Conservation (phyloP, 1,140 invertebrate genomes). For the Muscidifurax raptorellus region DNA sequence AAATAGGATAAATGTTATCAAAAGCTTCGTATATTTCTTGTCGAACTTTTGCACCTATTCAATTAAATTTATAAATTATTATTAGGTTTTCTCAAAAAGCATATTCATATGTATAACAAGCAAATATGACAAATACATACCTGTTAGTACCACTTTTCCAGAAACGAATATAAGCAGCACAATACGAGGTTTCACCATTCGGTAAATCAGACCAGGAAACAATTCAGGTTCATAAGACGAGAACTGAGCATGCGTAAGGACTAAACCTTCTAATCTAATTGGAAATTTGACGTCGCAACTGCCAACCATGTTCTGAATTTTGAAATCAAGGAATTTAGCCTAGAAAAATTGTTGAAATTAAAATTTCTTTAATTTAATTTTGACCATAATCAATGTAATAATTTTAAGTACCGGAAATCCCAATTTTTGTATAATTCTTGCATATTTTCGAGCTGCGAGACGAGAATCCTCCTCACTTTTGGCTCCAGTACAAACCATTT, state of each 20-base stretch:
- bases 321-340: conserved; percentile 99
- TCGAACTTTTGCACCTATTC: conserved; percentile 94
- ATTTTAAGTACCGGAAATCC: conserved; percentile 89
- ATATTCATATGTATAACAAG: not conserved
- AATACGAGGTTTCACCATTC: conserved; percentile 99
- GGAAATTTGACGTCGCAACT: conserved; percentile 99
- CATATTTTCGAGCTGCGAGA: conserved; percentile 98
- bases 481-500: conserved; percentile 99
- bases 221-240: conserved; percentile 96
- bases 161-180: conserved; percentile 99
- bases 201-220: conserved; percentile 98
- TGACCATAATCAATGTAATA: not conserved
- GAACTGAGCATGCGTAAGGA: conserved; percentile 98
- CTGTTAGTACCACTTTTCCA: conserved; percentile 97
- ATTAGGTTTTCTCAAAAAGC: not conserved
- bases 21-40: conserved; percentile 99
- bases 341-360: conserved; percentile 68
- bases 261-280: conserved; percentile 97
- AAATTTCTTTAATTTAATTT: not conserved
- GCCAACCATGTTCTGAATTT: conserved; percentile 99
- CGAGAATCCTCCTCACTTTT: conserved; percentile 99
- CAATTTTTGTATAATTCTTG: conserved; percentile 98
- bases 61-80: conserved; percentile 51
- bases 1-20: conserved; percentile 99
- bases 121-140: conserved; percentile 68